phyloP scores from a whole-genome alignment of 2,797 vertebrate species.

The Echeneis naucrates region DNA sequence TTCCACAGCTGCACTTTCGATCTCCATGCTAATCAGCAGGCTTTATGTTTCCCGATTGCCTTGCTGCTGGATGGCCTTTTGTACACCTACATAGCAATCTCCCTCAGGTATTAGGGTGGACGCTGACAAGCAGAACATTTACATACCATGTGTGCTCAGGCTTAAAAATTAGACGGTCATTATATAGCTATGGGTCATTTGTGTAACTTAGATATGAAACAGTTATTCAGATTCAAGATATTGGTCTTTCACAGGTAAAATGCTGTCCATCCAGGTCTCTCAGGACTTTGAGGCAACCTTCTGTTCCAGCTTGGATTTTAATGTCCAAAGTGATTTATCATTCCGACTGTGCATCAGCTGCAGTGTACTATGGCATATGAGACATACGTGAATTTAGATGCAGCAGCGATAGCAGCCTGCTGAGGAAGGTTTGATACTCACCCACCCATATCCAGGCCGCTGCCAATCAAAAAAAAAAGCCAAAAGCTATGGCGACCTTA shows the following conservation, averaged over 20 bases:
- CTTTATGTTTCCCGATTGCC: conserved; percentile 44
- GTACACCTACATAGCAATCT: conserved; percentile 56
- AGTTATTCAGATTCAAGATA: conserved; percentile 48
- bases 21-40: conserved; percentile 72
- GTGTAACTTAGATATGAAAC: conserved; percentile 62
- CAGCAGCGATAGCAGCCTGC: conserved; percentile 26
- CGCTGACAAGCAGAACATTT: conserved; percentile 64
- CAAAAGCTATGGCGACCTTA: conserved; percentile 26
- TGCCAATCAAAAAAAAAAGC: conserved; percentile 52
- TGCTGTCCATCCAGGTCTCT: conserved; percentile 57
- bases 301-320: conserved; percentile 59
- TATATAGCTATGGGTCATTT: conserved; percentile 46
- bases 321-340: conserved; percentile 73
- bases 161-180: conserved; percentile 70
- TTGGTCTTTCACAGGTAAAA: conserved; percentile 38
- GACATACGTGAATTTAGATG: conserved; percentile 50
- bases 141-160: conserved; percentile 60
- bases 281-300: conserved; percentile 55
- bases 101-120: conserved; percentile 67
- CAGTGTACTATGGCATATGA: conserved; percentile 23
- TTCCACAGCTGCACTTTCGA: conserved; percentile 43
- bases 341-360: conserved; percentile 31
- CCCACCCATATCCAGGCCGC: conserved; percentile 16
- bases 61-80: conserved; percentile 60
- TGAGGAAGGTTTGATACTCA: conserved; percentile 23